Conservation (phyloP, 2,113 vertebrate genomes). For the Nyctereutes procyonoides region DNA sequence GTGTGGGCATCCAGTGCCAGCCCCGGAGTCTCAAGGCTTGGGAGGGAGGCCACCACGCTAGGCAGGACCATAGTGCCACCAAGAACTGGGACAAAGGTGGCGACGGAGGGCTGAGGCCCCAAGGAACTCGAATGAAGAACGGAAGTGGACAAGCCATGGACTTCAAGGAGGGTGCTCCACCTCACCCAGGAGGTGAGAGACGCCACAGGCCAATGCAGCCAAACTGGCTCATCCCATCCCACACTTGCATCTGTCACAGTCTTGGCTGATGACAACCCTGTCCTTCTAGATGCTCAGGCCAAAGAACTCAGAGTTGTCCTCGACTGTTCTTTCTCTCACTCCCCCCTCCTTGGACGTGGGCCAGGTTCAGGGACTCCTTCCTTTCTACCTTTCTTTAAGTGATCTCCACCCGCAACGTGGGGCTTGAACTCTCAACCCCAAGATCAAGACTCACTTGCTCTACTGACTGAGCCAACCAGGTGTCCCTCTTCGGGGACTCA, state of each 20-base stretch:
- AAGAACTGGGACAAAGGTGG: background rate
- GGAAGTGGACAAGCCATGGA: no score
- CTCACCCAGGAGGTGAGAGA: background rate
- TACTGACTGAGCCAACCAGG: background rate
- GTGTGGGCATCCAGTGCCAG: background rate
- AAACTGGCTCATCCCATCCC: background rate
- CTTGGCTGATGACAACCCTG: background rate
- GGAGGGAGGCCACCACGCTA: background rate
- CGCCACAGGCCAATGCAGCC: rapidly evolving
- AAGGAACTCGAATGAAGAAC: background rate
- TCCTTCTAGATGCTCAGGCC: background rate
- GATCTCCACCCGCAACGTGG: background rate
- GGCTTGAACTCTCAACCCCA: background rate
- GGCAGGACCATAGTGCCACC: background rate
- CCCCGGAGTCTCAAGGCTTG: background rate
- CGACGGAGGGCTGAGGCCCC: background rate
- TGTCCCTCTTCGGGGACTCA: background rate
- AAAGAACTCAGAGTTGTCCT: background rate
- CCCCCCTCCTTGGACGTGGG: background rate
- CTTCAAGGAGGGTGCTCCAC: background rate
- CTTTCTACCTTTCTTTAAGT: background rate
- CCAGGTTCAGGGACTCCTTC: background rate
- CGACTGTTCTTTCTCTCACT: background rate
- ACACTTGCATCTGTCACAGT: background rate
- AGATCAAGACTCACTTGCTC: background rate